Conservation (phyloP, 2,113 vertebrate genomes). For the Amia ocellicauda region DNA sequence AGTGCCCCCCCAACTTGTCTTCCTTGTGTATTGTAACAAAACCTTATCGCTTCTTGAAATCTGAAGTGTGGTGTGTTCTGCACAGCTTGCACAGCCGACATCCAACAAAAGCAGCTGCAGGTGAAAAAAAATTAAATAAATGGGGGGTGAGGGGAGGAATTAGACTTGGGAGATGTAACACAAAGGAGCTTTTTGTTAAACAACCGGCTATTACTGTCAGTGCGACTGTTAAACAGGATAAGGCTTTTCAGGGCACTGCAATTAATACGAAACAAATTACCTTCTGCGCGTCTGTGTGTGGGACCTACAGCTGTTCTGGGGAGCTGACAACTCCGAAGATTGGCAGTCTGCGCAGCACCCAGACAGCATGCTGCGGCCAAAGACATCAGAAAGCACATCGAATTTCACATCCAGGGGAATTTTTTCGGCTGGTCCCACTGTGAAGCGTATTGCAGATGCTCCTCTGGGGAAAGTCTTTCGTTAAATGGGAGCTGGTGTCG, state of each 20-base stretch:
- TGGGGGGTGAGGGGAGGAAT: slow-evolving; percentile 13
- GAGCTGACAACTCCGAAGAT: slow-evolving; percentile 21
- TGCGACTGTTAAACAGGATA: slow-evolving; percentile 22
- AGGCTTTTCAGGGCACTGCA: slow-evolving; percentile 19
- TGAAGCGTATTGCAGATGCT: background rate
- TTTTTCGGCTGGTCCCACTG: background rate
- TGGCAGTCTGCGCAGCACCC: background rate
- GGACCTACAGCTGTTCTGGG: slow-evolving; percentile 28
- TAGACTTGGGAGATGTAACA: slow-evolving; percentile 11
- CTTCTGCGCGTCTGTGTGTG: slow-evolving; percentile 31
- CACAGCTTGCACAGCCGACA: too few relatives aligned
- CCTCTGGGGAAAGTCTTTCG: slow-evolving; percentile 7
- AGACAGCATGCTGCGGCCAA: slow-evolving; percentile 11
- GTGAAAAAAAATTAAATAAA: slow-evolving; percentile 7
- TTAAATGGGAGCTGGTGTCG: background rate
- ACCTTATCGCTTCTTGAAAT: too few relatives aligned
- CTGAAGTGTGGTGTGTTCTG: too few relatives aligned
- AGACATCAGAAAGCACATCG: slow-evolving; percentile 11
- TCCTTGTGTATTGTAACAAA: too few relatives aligned
- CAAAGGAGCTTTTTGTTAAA: slow-evolving; percentile 23
- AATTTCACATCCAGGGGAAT: slow-evolving; percentile 18
- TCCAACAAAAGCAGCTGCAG: too few relatives aligned
- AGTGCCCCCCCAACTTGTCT: too few relatives aligned
- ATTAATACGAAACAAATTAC: slow-evolving; percentile 34
- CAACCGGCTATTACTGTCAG: slow-evolving; percentile 26